These are phyloP conservation scores for Theropithecus gelada DNA, from an alignment of 2,113 vertebrate genomes.

Conservation along the genomic window DNA sequence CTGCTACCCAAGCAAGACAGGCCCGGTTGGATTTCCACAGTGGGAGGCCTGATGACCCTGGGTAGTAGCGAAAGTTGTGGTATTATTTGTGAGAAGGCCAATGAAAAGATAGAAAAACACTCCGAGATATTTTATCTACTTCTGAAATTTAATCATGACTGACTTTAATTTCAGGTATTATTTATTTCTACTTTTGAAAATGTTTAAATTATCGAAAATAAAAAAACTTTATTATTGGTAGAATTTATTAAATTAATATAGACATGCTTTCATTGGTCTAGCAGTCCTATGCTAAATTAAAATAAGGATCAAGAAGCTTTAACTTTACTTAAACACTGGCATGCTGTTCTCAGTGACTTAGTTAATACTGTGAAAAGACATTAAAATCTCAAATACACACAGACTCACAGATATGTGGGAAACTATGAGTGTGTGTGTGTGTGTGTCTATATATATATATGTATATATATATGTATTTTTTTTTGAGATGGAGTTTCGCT, in stretches of 20 bases:
- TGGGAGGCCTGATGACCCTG: neutral
- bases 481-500: too few relatives aligned
- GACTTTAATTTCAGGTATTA: neutral
- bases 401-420: neutral
- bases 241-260: constrained; percentile 12
- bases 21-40: neutral
- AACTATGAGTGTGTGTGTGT: neutral
- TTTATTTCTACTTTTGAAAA: constrained; percentile 37
- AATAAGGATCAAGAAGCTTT: neutral
- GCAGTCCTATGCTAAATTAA: neutral
- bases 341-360: neutral
- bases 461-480: too few relatives aligned
- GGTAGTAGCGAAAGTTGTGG: neutral
- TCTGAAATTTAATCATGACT: neutral
- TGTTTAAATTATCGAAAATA: constrained; percentile 29
- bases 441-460: fast-evolving
- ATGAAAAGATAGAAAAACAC: neutral
- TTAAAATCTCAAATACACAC: neutral
- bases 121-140: neutral
- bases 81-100: neutral
- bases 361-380: neutral
- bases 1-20: neutral
- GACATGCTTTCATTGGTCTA: neutral
- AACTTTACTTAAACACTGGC: neutral
- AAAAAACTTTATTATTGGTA: neutral